Evolutionary conservation across 2,113 vertebrate genomes (phyloP).

Genomic region (Cranoglanis bouderius): DNA sequence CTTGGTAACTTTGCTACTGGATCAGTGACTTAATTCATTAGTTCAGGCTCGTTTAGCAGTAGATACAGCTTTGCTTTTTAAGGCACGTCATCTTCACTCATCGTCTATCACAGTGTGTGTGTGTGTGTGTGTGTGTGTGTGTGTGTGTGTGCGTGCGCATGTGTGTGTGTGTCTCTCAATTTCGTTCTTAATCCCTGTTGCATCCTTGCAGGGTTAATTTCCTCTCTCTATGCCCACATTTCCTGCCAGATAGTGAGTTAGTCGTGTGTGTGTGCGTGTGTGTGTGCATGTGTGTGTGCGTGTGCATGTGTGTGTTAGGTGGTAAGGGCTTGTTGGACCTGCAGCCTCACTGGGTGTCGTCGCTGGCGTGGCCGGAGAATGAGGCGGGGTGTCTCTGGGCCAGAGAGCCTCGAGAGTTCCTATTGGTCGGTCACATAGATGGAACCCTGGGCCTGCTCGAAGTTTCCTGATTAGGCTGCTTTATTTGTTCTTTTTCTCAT

Average conservation of each 20-base stretch:
- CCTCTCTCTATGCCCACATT: slow-evolving; percentile 90
- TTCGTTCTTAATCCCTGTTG: slow-evolving; percentile 74
- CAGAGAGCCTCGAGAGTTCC: slow-evolving; percentile 83
- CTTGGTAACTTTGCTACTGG: neutral
- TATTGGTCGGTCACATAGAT: slow-evolving; percentile 93
- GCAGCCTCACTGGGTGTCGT: slow-evolving; percentile 96
- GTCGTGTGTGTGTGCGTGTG: slow-evolving; percentile 20
- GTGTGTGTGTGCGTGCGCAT: too few species aligned
- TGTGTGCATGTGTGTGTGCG: slow-evolving; percentile 32
- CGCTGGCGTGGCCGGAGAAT: slow-evolving; percentile 88
- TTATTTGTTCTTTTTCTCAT: neutral
- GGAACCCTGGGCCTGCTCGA: slow-evolving; percentile 92
- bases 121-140: slow-evolving; percentile 38
- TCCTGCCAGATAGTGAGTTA: slow-evolving; percentile 74
- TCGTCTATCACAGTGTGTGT: slow-evolving; percentile 45
- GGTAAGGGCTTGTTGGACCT: slow-evolving; percentile 88
- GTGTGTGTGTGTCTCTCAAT: too few species aligned
- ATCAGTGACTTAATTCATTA: neutral
- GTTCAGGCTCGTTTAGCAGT: neutral
- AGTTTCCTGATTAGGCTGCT: slow-evolving; percentile 63
- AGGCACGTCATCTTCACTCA: too few species aligned
- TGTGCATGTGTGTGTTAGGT: slow-evolving; percentile 78
- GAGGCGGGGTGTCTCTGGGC: slow-evolving; percentile 80
- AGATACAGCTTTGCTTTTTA: neutral
- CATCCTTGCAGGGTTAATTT: slow-evolving; percentile 89